Conservation (phyloP, 1,140 invertebrate genomes). For the Conus ventricosus region DNA sequence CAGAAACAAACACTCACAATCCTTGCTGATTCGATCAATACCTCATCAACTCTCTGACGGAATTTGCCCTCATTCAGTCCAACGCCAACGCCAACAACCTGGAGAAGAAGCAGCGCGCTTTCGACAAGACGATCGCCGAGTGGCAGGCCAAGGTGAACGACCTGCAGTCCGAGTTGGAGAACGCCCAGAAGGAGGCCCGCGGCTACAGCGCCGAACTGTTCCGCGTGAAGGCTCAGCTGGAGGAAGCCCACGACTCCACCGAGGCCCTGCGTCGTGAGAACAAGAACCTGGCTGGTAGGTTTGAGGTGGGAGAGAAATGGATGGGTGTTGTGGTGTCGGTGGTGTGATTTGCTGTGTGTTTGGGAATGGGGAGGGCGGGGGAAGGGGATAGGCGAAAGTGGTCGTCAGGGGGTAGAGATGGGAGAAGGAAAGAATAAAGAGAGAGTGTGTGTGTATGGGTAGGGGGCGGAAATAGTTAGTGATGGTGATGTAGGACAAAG, state of each 20-base stretch:
- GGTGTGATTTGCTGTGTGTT: no score
- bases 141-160: constrained; percentile 99
- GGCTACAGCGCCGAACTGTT: constrained; percentile 99
- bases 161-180: constrained; percentile 96
- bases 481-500: no score
- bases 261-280: constrained; percentile 98
- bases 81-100: constrained; percentile 95
- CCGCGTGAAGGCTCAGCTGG: constrained; percentile 97
- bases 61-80: constrained; percentile 75
- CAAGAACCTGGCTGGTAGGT: constrained; percentile 93
- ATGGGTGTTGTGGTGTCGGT: no score
- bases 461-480: no score
- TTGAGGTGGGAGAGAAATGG: neutral
- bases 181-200: constrained; percentile 98
- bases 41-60: no score
- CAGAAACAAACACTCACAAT: no score
- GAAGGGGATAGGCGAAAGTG: no score
- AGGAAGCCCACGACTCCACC: constrained; percentile 96
- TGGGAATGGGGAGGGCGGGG: no score
- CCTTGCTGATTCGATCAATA: no score
- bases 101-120: constrained; percentile 99
- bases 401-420: no score
- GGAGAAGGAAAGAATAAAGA: no score
- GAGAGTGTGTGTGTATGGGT: no score
- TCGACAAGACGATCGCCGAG: constrained; percentile 99